These are phyloP conservation scores for Ceratothoa steindachneri DNA, from an alignment of 2,888 invertebrate species.

Conservation along the genomic window DNA sequence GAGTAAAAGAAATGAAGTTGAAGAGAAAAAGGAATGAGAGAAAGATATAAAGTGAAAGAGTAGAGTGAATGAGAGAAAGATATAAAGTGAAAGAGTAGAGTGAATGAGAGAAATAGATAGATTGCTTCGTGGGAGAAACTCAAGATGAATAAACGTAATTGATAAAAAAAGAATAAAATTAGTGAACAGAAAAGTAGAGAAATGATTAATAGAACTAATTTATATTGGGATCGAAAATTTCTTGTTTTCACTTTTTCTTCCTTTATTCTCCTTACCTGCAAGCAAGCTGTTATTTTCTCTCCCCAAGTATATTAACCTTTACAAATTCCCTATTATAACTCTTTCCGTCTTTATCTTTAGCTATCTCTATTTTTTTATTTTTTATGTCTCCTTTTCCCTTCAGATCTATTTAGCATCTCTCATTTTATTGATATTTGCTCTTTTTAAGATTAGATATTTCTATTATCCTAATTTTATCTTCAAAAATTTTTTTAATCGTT, in stretches of 20 bases:
- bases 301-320: neutral
- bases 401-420: neutral
- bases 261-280: neutral
- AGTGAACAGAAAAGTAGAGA: too few species aligned
- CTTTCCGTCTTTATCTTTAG: neutral
- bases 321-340: neutral
- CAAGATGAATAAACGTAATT: neutral
- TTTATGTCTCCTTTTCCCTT: neutral
- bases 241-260: too few species aligned
- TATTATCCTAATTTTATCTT: too few species aligned
- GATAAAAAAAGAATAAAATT: too few species aligned
- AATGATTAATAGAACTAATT: too few species aligned
- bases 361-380: neutral
- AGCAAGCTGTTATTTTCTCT: neutral
- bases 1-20: too few species aligned
- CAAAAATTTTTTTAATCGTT: too few species aligned
- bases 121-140: neutral
- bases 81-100: neutral
- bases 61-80: neutral
- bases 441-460: too few species aligned
- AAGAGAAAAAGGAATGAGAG: too few species aligned
- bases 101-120: conserved; percentile 3
- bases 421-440: neutral
- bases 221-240: too few species aligned
- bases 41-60: too few species aligned